Evolutionary conservation across 2,888 invertebrate genomes (phyloP).

Genomic region (Scelioninae gen. 2): DNA sequence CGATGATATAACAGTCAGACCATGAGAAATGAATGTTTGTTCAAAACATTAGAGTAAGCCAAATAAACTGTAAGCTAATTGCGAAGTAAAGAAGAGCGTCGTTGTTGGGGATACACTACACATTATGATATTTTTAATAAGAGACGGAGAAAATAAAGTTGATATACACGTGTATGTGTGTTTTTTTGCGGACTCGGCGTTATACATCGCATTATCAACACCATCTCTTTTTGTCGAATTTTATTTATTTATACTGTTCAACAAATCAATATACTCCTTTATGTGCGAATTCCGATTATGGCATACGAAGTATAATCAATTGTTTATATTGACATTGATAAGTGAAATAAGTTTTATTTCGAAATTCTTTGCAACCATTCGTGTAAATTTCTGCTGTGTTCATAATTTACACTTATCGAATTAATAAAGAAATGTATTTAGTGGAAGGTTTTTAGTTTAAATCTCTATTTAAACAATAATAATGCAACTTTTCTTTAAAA

Average conservation of each 20-base stretch:
- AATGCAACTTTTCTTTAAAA: too few species aligned
- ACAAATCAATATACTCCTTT: too few species aligned
- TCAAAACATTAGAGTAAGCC: conserved; percentile 35
- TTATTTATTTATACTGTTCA: conserved; percentile 22
- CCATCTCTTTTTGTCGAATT: conserved; percentile 2
- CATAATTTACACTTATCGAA: too few species aligned
- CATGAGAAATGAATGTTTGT: background rate
- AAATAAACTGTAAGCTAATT: conserved; percentile 33
- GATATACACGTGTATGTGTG: conserved; percentile 21
- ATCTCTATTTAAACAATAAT: too few species aligned
- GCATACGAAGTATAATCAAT: too few species aligned
- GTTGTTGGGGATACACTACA: conserved; percentile 17
- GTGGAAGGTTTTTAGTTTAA: too few species aligned
- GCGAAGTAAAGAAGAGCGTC: conserved; percentile 7
- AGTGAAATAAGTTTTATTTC: too few species aligned
- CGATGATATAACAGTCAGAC: background rate
- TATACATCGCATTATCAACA: background rate
- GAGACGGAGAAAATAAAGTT: conserved; percentile 18
- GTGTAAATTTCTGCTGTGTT: too few species aligned
- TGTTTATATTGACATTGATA: too few species aligned
- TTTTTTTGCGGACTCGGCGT: conserved; percentile 9
- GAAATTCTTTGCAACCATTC: too few species aligned
- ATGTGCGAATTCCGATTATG: too few species aligned
- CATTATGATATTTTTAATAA: conserved; percentile 40
- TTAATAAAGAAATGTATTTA: too few species aligned